Base-by-base conservation (phyloP, 2,113 vertebrate species). In the Rhinoderma darwinii region DNA sequence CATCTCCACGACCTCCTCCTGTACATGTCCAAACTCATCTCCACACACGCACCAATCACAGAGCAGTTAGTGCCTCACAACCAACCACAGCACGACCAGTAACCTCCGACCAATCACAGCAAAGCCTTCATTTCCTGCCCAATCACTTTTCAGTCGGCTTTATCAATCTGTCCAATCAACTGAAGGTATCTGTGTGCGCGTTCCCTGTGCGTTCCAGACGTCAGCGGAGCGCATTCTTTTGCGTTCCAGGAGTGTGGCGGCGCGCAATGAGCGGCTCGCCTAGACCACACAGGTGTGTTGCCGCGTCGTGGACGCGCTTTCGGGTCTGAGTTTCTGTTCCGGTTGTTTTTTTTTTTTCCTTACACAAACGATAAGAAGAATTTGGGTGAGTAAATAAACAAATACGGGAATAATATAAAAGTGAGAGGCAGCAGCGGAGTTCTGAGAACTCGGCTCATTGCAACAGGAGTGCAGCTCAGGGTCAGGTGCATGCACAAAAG, bases 251-350 rank as follows among this genome's bases (percentile, higher is more conserved):
- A 1, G 2, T 9, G 11, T 20, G 61, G 22, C 35, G 32, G 61
- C 75, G 84, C 84, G 37, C 59, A n/a, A 5, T 77, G 5, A 37
- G 70, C 1, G 59, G n/a, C 43, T 39, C 22, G 25, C 39, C 66
- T 32, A 66, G 12, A 9, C 5, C 27, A 9, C 39, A 27, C 84
- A 80, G 75, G 76, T 86, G 84, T 68, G 59, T 68, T 68, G 8
- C 3, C n/a, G 27, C 8, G 18, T 35, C 78, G 78, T 39, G 66
- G 25, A 39, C 78, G 86, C 78, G 86, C 86, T n/a, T 41, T 73
- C 78, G 74, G 78, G 68, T 82, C 15, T 15, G 84, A 59, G 70
- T 86, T 84, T 73, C 44, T 22, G 83, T 74, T 76, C 50, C 72
- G 51, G 83, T 27, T 79, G n/a, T 74, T 86, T 86, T 0, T n/a